These are phyloP conservation scores for Xyliphius kryptos DNA, from an alignment of 2,113 vertebrate species.

Conservation along the genomic window DNA sequence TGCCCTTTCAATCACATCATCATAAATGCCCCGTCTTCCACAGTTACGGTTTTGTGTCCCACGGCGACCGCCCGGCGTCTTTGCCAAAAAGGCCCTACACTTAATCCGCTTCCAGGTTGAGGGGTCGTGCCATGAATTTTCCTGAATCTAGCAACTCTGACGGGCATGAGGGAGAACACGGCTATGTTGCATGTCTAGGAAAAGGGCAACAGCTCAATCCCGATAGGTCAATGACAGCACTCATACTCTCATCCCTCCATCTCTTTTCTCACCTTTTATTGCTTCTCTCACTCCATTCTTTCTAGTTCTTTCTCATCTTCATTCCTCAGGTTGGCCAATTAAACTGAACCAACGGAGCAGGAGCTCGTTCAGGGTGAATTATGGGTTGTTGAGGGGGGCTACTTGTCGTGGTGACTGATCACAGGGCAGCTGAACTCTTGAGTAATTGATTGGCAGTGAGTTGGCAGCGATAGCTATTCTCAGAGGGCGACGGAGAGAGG, in stretches of 20 bases:
- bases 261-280: conserved; percentile 11
- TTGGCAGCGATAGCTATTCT: conserved; percentile 20
- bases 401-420: conserved; percentile 44
- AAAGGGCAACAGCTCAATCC: conserved; percentile 96
- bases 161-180: conserved; percentile 94
- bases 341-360: conserved; percentile 52
- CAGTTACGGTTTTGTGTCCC: conserved; percentile 24
- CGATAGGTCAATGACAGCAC: conserved; percentile 99
- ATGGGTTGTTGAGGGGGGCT: conserved; percentile 85
- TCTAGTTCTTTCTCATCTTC: conserved; percentile 73
- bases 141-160: conserved; percentile 97
- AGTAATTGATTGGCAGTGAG: conserved; percentile 42
- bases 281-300: background rate
- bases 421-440: conserved; percentile 29
- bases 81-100: background rate
- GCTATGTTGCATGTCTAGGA: conserved; percentile 80
- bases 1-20: conserved; percentile 97
- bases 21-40: conserved; percentile 78
- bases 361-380: conserved; percentile 86
- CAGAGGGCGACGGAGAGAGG: conserved; percentile 1
- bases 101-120: conserved; percentile 89
- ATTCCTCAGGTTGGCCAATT: conserved; percentile 99
- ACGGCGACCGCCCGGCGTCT: conserved; percentile 19
- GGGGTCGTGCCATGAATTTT: conserved; percentile 99
- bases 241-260: conserved; percentile 87